Evolutionary conservation across 2,113 vertebrate species (phyloP).

Genomic region (Colius striatus): DNA sequence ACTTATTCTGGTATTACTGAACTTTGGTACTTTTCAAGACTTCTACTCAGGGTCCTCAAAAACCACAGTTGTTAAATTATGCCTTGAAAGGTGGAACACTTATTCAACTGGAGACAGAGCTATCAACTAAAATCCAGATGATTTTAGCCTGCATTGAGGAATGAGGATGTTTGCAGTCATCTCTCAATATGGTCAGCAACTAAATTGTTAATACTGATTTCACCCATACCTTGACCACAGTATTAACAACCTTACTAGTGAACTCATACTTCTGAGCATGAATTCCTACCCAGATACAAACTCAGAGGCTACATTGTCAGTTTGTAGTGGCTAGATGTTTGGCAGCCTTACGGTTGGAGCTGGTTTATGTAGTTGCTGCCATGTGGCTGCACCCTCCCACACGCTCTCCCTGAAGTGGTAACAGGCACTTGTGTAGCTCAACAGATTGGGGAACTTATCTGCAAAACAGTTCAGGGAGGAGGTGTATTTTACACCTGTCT

Average conservation of each 20-base stretch:
- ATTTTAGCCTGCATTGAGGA: neutral
- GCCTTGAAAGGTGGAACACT: neutral
- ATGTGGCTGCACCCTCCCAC: neutral
- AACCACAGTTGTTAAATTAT: neutral
- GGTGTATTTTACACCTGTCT: neutral
- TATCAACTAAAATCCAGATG: neutral
- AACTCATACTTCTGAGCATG: neutral
- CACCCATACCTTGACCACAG: neutral
- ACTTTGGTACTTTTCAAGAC: neutral
- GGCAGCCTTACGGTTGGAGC: neutral
- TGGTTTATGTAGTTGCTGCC: neutral
- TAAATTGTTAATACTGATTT: neutral
- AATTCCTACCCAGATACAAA: neutral
- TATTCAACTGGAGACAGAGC: neutral
- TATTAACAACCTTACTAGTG: neutral
- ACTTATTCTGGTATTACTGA: neutral
- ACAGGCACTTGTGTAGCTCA: neutral
- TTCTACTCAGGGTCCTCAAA: neutral
- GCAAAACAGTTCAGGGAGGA: neutral
- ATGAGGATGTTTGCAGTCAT: neutral
- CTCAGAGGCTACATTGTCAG: neutral
- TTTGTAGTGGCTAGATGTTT: neutral
- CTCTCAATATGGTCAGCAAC: neutral
- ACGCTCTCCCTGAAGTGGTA: rapidly evolving
- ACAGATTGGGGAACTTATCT: neutral